A percentile compares a stretch with the other conserved stretches of the same genome.
phyloP scores from a whole-genome alignment of 2,797 vertebrate genomes.

The Geotrypetes seraphini region DNA sequence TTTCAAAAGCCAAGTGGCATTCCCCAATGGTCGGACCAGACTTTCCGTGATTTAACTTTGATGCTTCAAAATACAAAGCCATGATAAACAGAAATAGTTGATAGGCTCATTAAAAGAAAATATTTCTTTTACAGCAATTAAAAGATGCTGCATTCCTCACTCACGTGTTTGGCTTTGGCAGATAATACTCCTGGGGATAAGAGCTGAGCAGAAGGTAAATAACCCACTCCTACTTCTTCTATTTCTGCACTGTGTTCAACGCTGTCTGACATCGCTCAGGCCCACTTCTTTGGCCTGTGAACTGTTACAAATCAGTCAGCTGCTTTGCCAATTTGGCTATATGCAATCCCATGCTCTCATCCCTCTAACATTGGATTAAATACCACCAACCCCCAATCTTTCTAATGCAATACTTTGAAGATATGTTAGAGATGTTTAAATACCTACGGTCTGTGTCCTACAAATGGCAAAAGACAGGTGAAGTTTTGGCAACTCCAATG shows the following conservation, averaged over 20 bases:
- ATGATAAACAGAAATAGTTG: not conserved
- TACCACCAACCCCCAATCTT: conserved; percentile 8
- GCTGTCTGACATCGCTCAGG: not conserved
- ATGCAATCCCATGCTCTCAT: conserved; percentile 13
- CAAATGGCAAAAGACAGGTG: too few species aligned
- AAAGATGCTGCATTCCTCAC: conserved; percentile 1
- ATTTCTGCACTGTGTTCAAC: conserved; percentile 29
- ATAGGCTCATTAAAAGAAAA: not conserved
- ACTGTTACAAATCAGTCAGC: too few species aligned
- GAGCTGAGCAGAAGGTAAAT: conserved; percentile 18
- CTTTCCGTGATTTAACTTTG: not conserved
- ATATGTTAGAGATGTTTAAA: too few species aligned
- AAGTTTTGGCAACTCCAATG: too few species aligned
- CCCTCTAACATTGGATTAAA: too few species aligned
- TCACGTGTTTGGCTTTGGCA: not conserved
- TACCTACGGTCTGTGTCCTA: too few species aligned
- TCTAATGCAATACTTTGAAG: conserved; percentile 1
- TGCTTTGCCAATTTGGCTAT: conserved; percentile 25
- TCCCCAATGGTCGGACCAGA: not conserved
- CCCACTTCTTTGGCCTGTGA: too few species aligned
- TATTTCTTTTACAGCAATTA: not conserved
- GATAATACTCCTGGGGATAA: conserved; percentile 12
- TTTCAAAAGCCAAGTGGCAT: not conserved
- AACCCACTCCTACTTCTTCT: conserved; percentile 10
- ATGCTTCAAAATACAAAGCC: not conserved